Evolutionary conservation across 2,888 invertebrate genomes (phyloP).

Genomic region (Rhagonycha lutea): DNA sequence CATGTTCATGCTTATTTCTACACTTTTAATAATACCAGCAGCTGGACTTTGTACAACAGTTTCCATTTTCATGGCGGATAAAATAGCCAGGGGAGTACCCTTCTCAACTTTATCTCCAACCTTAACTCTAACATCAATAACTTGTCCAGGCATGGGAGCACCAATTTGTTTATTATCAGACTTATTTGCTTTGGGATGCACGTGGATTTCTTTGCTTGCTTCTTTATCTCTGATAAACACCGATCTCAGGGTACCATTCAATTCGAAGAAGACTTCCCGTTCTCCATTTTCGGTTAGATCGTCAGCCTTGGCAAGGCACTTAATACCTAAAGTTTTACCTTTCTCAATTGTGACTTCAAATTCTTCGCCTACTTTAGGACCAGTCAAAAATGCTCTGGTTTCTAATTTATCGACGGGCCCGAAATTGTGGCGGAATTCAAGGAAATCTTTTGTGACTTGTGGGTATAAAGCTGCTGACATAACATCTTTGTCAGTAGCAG

Average conservation of each 20-base stretch:
- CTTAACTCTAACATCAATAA: conserved; percentile 89
- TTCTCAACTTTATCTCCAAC: conserved; percentile 92
- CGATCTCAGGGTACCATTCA: conserved; percentile 95
- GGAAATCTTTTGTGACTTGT: conserved; percentile 87
- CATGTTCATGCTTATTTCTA: conserved; percentile 79
- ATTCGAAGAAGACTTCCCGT: conserved; percentile 97
- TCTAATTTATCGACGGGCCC: conserved; percentile 96
- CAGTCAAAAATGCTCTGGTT: conserved; percentile 92
- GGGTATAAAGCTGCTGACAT: conserved; percentile 98
- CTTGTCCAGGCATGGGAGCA: conserved; percentile 98
- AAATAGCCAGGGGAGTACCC: conserved; percentile 87
- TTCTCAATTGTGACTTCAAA: conserved; percentile 91
- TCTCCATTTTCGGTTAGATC: conserved; percentile 91
- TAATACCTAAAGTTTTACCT: conserved; percentile 94
- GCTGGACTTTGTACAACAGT: conserved; percentile 94
- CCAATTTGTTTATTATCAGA: conserved; percentile 89
- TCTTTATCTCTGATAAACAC: conserved; percentile 92
- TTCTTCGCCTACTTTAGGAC: conserved; percentile 87
- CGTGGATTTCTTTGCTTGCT: conserved; percentile 88
- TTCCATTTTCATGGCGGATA: conserved; percentile 99
- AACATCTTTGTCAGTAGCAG: conserved; percentile 80
- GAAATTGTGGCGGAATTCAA: conserved; percentile 82
- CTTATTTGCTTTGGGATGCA: conserved; percentile 94
- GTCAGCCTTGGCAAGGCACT: conserved; percentile 91
- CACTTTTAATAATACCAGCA: conserved; percentile 77